Evolutionary conservation across 1,140 invertebrate species (phyloP).

Genomic region (Pygmarrhopalites habei): DNA sequence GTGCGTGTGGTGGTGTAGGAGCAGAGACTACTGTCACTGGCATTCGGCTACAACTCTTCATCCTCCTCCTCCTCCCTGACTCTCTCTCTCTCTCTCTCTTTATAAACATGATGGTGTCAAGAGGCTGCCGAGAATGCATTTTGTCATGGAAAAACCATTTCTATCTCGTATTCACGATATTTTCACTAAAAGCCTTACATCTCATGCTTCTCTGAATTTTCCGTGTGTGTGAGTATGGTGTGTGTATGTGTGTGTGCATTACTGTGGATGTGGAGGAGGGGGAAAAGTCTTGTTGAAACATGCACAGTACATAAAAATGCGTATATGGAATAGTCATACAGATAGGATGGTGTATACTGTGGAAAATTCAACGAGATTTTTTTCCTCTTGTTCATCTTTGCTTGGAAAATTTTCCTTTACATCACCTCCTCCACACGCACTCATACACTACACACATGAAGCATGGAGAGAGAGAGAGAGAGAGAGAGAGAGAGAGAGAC

Average conservation of each 20-base stretch:
- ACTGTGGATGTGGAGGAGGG: not conserved
- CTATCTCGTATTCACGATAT: constrained; percentile 15
- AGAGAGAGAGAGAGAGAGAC: too few relatives aligned
- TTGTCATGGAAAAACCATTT: constrained; percentile 11
- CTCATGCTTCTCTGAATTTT: not conserved
- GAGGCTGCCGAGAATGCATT: constrained; percentile 4
- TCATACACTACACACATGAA: too few relatives aligned
- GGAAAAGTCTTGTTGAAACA: not conserved
- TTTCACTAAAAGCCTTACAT: constrained; percentile 24
- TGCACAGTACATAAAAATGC: not conserved
- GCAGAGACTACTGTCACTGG: constrained; percentile 27
- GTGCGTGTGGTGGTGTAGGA: too few relatives aligned
- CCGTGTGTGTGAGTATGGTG: too few relatives aligned
- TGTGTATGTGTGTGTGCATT: too few relatives aligned
- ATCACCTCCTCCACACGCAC: too few relatives aligned
- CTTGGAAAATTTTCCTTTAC: too few relatives aligned
- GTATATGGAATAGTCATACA: too few relatives aligned
- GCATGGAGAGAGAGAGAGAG: too few relatives aligned
- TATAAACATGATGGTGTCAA: not conserved
- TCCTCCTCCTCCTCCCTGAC: constrained; percentile 2
- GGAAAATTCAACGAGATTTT: too few relatives aligned
- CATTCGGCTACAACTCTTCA: constrained; percentile 27
- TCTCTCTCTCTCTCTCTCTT: not conserved
- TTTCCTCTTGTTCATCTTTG: too few relatives aligned
- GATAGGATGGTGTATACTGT: too few relatives aligned